Evolutionary conservation across 2,113 vertebrate species (phyloP).

Genomic region (Phrynocephalus versicolor): DNA sequence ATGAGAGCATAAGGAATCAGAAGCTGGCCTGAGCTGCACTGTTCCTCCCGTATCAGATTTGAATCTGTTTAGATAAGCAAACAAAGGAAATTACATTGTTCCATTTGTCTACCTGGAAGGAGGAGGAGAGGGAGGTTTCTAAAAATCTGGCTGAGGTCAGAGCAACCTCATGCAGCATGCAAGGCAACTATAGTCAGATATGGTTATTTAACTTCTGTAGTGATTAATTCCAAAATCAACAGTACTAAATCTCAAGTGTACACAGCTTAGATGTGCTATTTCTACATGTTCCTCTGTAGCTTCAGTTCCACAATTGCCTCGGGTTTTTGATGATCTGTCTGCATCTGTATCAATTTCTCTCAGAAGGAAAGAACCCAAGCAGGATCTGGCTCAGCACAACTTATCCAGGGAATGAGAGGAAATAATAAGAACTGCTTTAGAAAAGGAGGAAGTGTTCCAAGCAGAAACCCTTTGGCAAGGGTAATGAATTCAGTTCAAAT

Average conservation of each 20-base stretch:
- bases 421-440: not conserved
- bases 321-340: slow-evolving; percentile 41
- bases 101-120: slow-evolving; percentile 2
- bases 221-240: slow-evolving; percentile 35
- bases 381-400: not conserved
- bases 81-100: slow-evolving; percentile 41
- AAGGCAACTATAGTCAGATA: slow-evolving; percentile 4
- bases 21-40: not conserved
- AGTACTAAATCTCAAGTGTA: slow-evolving; percentile 41
- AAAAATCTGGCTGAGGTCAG: slow-evolving; percentile 31
- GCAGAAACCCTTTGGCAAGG: not conserved
- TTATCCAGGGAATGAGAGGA: not conserved
- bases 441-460: not conserved
- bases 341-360: slow-evolving; percentile 40
- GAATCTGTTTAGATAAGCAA: slow-evolving; percentile 18
- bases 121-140: slow-evolving; percentile 36
- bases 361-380: slow-evolving; percentile 38
- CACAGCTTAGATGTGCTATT: not conserved
- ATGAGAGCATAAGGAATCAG: not conserved
- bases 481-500: no score
- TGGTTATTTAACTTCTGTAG: slow-evolving; percentile 28
- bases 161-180: not conserved
- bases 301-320: slow-evolving; percentile 37
- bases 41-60: no score
- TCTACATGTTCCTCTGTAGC: slow-evolving; percentile 41